Percentiles rank a stretch among this genome's conserved stretches.
These are phyloP conservation scores for Paedocypris micromegethes DNA, from an alignment of 2,797 vertebrate genomes.

Conservation along the genomic window DNA sequence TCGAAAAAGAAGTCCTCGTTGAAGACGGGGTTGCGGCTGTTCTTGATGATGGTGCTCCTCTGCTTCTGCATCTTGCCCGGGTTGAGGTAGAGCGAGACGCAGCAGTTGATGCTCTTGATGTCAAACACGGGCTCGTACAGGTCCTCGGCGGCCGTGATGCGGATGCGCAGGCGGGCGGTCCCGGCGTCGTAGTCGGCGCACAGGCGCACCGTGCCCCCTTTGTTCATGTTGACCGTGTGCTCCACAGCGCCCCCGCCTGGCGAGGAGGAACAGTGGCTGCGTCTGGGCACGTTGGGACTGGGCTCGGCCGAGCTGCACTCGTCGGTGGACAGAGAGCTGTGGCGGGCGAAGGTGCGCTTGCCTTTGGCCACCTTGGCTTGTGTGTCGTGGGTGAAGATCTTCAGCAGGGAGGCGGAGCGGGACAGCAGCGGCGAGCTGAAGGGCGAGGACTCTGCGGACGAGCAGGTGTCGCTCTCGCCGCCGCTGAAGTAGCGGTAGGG, in stretches of 20 bases:
- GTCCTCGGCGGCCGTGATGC: constrained; percentile 80
- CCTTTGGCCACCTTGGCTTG: constrained; percentile 91
- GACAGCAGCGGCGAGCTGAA: constrained; percentile 91
- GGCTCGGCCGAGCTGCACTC: constrained; percentile 91
- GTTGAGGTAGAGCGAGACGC: constrained; percentile 87
- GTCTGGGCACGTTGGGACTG: constrained; percentile 81
- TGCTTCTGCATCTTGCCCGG: constrained; percentile 96
- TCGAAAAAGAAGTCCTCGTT: constrained; percentile 99
- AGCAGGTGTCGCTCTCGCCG: constrained; percentile 92
- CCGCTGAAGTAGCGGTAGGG: constrained; percentile 90
- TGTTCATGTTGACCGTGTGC: constrained; percentile 78
- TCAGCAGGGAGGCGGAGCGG: constrained; percentile 88
- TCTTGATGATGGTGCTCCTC: constrained; percentile 93
- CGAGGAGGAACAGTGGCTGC: constrained; percentile 68
- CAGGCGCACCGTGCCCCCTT: constrained; percentile 79
- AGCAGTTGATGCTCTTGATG: constrained; percentile 90
- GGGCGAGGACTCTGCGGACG: constrained; percentile 91
- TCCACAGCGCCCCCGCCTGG: constrained; percentile 57
- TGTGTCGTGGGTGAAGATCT: constrained; percentile 90
- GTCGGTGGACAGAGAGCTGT: constrained; percentile 90
- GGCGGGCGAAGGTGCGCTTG: constrained; percentile 83
- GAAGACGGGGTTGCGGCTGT: constrained; percentile 91
- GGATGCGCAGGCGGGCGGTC: constrained; percentile 80
- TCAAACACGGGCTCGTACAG: constrained; percentile 83
- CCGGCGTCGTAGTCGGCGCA: constrained; percentile 79